A percentile compares a stretch with the other conserved stretches of the same genome.
Evolutionary conservation across 1,140 invertebrate genomes (phyloP).

Genomic region (Papilio polytes): DNA sequence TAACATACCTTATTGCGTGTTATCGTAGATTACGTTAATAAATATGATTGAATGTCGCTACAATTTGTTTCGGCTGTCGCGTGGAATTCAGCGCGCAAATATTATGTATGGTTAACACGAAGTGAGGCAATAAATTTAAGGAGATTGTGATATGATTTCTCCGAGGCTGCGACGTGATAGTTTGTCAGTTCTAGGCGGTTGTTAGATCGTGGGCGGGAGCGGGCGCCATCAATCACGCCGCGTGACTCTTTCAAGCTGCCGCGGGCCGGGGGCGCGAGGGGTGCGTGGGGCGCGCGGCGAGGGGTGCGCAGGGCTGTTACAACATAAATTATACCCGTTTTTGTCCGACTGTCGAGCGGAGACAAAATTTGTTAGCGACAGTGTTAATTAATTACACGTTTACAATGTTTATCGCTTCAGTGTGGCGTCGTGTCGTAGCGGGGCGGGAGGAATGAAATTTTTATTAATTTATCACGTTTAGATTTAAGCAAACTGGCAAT

Average conservation of each 20-base stretch:
- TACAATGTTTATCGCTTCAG: conserved; percentile 49
- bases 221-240: conserved; percentile 79
- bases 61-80: conserved; percentile 31
- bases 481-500: neutral
- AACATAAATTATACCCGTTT: conserved; percentile 77
- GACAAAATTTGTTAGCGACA: conserved; percentile 77
- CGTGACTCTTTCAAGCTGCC: conserved; percentile 84
- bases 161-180: conserved; percentile 65
- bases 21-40: neutral
- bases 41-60: neutral
- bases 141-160: conserved; percentile 68
- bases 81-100: conserved; percentile 19
- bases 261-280: conserved; percentile 50
- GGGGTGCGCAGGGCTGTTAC: conserved; percentile 58
- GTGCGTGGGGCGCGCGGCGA: conserved; percentile 31
- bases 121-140: conserved; percentile 60
- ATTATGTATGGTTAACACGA: conserved; percentile 39
- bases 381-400: conserved; percentile 75
- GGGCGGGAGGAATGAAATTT: neutral
- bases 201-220: conserved; percentile 68
- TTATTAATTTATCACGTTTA: conserved; percentile 5
- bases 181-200: conserved; percentile 75
- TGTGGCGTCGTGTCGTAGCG: neutral
- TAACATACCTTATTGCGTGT: conserved; percentile 11
- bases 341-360: conserved; percentile 67